Base-by-base conservation (phyloP, 2,113 vertebrate genomes). In the Saccopteryx leptura region DNA sequence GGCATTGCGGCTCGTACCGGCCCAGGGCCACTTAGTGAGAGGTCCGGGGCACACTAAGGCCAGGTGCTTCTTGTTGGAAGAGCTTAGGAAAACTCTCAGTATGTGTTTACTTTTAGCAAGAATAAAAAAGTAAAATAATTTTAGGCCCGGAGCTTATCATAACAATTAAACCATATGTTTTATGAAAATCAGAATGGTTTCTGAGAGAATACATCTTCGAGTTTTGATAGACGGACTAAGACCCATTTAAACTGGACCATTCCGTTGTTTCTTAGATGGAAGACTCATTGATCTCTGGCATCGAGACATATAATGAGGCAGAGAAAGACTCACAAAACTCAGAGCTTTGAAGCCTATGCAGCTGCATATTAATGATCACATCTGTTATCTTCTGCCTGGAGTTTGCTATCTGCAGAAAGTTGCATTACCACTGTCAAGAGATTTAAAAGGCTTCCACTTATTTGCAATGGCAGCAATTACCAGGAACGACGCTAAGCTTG, bases 281-380 rank as follows among this genome's bases (percentile, higher is more conserved):
- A 93, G 78, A 28, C 50, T 60, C 92, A 89, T 56, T 96, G 88
- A 93, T 96, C 95, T 93, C 69, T 74, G 88, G 94, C 88, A 95
- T 76, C 5, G 82, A 95, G 82, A 92, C 23, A 75, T 31, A 94
- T 97, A 97, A 96, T 92, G 96, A 75, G 60, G 1, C 18, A 90
- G 93, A 85, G 33, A 93, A 96, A 97, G 92, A 95, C 56, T 76
- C 9, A 48, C 66, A 97, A 95, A 97, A 75, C 87, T 92, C 96
- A 46, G 90, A 80, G 90, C 95, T 95, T 97, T 97, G 92, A 98
- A 98, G 88, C 98, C 96, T 97, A 94, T 96, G 98, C 90, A 98
- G 96, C 96, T 98, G 97, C 98, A 98, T 98, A 98, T 98, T 98
- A 98, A 98, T 98, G 98, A 97, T 63, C 52, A 92, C 98, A 98